Base-by-base conservation (phyloP, 2,888 invertebrate species). In the Pediacus dermestoides region DNA sequence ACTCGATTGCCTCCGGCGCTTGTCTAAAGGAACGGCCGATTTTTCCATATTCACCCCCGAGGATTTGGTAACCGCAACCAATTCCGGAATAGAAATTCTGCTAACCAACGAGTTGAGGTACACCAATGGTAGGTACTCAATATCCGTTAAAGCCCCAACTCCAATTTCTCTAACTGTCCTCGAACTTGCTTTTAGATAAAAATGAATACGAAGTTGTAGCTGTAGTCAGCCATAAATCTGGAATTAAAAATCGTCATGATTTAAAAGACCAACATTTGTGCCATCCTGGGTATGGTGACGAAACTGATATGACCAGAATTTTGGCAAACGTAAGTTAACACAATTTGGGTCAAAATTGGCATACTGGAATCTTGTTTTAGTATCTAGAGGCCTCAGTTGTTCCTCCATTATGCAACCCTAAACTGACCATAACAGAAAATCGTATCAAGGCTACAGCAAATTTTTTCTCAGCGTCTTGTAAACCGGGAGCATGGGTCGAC, bases 21-120 rank as follows among this genome's bases (percentile, higher is more conserved):
- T 94, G 52, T 75, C 80, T 37, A 80, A 81, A 55, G 84, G 85
- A 1, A 77, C 81, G 1, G 92, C 86, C 1, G 92, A 94, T 67
- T 84, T 93, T 58, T 83, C 88, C 0, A 82, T 88, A 7, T 79
- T 90, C 57, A 83, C 84, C 34, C 83, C 92, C 0, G 91, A 92
- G 61, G 91, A 92, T 66, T 76, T 92, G 53, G 75, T 91, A 3
- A 81, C 84, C 0, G 80, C 83, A 0, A 74, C 77, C 36, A 84
- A 83, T 76, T 77, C 80, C 0, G 70, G 76, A 37, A 71, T 80
- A 0, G 80, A 83, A 43, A 75, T 87, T 21, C 68, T 86, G 32
- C 77, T 87, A 39, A 82, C 85, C 2, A 81, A 81, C 50, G 84
- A 87, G 59, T 58, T 87, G 22, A 70, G 80, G 37, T 72, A 75